These are phyloP conservation scores for Phaonia tiefii DNA, from an alignment of 2,888 invertebrate genomes.

Conservation along the genomic window DNA sequence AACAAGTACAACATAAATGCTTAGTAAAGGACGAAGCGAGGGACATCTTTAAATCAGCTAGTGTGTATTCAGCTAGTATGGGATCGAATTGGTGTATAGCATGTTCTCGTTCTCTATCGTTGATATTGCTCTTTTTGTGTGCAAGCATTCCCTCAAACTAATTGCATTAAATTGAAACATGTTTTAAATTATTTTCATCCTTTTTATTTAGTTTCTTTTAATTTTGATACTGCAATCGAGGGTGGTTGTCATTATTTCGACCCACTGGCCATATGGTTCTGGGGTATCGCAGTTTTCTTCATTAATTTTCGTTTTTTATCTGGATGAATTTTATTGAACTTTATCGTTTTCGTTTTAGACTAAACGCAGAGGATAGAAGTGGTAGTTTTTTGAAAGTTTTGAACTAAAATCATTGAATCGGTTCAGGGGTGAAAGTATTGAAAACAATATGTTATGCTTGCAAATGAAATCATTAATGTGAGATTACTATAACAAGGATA, in stretches of 20 bases:
- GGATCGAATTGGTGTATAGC: background rate
- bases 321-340: background rate
- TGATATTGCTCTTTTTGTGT: too few relatives aligned
- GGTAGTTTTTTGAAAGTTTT: background rate
- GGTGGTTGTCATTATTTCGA: background rate
- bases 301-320: too few relatives aligned
- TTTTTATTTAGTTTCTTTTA: background rate
- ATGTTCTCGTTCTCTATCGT: too few relatives aligned
- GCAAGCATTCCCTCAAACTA: background rate
- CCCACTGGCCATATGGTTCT: background rate
- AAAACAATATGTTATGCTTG: too few relatives aligned
- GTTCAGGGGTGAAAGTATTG: too few relatives aligned
- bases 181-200: background rate
- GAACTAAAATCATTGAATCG: too few relatives aligned
- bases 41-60: too few relatives aligned
- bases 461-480: too few relatives aligned
- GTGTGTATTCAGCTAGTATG: too few relatives aligned
- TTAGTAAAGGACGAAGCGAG: background rate
- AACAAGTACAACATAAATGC: background rate
- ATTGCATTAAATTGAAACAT: constrained; percentile 10
- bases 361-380: background rate
- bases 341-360: background rate
- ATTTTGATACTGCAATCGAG: background rate
- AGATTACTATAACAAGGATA: too few relatives aligned
- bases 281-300: background rate